A percentile compares a stretch with the other conserved stretches of the same genome.
These are phyloP conservation scores for Ametastegia equiseti DNA, from an alignment of 2,888 invertebrate species.

Conservation along the genomic window DNA sequence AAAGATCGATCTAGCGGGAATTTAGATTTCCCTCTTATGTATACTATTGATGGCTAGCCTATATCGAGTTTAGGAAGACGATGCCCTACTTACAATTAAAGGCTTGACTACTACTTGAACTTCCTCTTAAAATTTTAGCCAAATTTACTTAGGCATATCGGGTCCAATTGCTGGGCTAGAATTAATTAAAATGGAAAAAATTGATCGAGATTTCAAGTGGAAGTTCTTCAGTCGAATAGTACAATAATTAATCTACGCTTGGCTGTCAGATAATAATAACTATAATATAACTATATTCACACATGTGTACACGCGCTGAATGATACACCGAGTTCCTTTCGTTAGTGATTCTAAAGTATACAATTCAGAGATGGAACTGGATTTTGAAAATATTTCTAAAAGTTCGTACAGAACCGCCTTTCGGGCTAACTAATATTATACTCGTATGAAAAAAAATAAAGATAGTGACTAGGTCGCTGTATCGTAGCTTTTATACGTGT, in stretches of 20 bases:
- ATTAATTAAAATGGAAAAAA: neutral
- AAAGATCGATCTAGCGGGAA: neutral
- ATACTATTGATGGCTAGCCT: neutral
- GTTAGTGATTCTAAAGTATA: neutral
- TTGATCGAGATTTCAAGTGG: neutral
- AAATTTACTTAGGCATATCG: neutral
- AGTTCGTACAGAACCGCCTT: neutral
- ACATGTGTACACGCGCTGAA: neutral
- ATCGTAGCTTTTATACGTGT: constrained; percentile 84
- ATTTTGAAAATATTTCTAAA: neutral
- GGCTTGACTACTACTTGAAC: neutral
- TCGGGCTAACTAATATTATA: neutral
- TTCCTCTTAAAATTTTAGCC: neutral
- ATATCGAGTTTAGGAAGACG: constrained; percentile 16
- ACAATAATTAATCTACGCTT: neutral
- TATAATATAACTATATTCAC: neutral
- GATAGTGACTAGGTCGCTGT: constrained; percentile 75
- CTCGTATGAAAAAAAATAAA: neutral
- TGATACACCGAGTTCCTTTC: neutral
- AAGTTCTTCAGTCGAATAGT: neutral
- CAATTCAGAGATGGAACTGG: neutral
- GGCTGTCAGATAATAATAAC: neutral
- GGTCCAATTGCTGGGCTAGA: neutral
- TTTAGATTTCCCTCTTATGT: neutral
- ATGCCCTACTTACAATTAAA: neutral